Base-by-base conservation (phyloP, 37 sponge, comb jelly and placozoan genomes). In the Tethya wilhelma region DNA sequence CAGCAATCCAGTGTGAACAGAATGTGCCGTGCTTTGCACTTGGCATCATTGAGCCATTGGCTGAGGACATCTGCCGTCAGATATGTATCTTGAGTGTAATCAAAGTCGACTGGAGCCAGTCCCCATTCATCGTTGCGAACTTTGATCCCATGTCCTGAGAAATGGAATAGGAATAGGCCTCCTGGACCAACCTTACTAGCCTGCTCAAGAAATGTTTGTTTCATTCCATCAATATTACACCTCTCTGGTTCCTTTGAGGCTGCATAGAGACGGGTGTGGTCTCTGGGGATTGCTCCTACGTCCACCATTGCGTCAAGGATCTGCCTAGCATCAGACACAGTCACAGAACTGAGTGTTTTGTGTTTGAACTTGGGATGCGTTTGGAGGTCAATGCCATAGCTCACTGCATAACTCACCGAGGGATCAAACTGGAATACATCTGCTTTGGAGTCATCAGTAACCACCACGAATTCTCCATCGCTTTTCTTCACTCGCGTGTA, bases 111-210 rank as follows among this genome's bases (percentile, higher is more conserved):
- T 8, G 92, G 83, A 9, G 87, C 92, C 4, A 87, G 71, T 20
- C 56, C 84, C 88, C 84, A 87, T 20, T 78, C 55, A 34, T 78
- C 23, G 40, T 60, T 71, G 7, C 38, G 55, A 40, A 89, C 69
- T 4, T 33, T 63, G 28, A 84, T 71, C 7, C 93, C 93, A 44
- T 93, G 93, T 6, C 89, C 93, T 31, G 86, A 82, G 67, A 85
- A 88, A 59, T 79, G 75, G 68, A 88, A 88, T 3, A 93, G 55
- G 56, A 88, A 81, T 20, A 88, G 40, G 19, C 89, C 89, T 23
- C 70, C 56, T 2, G 56, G 41, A 7, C 84, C 86, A 20, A 84
- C 93, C 40, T 56, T 75, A 22, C 60, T 39, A 8, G 93, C 93
- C 19, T 57, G 22, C 32, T 84, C 65, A 38, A 72, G 78, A 38